These are phyloP conservation scores for Drosophila pullipes DNA, from an alignment of 2,888 invertebrate genomes.

Conservation along the genomic window DNA sequence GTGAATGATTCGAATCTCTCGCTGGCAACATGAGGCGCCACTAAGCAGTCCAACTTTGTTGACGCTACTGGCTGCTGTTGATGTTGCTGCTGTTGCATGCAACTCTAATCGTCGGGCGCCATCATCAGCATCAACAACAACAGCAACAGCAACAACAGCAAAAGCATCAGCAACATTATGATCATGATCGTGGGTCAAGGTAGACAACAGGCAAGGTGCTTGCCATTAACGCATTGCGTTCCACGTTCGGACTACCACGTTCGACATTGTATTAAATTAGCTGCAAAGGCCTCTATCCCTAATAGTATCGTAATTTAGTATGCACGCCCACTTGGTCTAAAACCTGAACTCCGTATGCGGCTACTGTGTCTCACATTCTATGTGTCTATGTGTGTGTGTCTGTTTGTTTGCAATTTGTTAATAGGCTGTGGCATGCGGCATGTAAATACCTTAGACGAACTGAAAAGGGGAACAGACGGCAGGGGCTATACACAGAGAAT, in stretches of 20 bases:
- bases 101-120: constrained; percentile 77
- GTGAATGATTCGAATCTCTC: constrained; percentile 76
- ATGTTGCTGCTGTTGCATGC: constrained; percentile 69
- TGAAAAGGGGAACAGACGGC: background rate
- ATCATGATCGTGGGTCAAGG: constrained; percentile 71
- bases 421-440: constrained; percentile 79
- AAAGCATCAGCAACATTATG: constrained; percentile 11
- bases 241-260: constrained; percentile 15
- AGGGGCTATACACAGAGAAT: background rate
- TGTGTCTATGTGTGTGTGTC: constrained; percentile 19
- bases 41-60: constrained; percentile 45
- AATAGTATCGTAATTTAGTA: constrained; percentile 74
- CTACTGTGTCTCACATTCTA: constrained; percentile 25
- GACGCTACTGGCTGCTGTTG: constrained; percentile 34
- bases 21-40: constrained; percentile 66
- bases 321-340: constrained; percentile 72
- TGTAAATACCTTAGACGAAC: constrained; percentile 62
- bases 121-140: constrained; percentile 38
- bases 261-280: constrained; percentile 54
- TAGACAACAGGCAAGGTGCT: constrained; percentile 52
- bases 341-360: constrained; percentile 1
- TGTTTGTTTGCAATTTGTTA: constrained; percentile 80
- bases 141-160: constrained; percentile 7
- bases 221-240: constrained; percentile 76
- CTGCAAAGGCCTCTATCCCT: constrained; percentile 66